Percentiles rank a stretch among this genome's conserved stretches.
Conservation (phyloP, 2,113 vertebrate species). For the Crypturellus undulatus region DNA sequence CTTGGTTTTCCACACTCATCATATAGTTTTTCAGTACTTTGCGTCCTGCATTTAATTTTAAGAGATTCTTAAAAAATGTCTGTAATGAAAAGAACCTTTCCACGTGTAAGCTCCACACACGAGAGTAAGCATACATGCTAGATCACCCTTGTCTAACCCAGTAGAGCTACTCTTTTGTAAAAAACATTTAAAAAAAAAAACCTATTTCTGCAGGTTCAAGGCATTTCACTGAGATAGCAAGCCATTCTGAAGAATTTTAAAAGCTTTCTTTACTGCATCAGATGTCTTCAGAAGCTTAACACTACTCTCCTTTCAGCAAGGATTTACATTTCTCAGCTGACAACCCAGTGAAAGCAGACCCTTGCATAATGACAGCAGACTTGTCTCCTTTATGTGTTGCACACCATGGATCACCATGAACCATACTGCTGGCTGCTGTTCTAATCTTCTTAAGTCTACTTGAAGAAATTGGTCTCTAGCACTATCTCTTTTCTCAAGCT, state of each 20-base stretch:
- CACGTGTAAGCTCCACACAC: neutral
- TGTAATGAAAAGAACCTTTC: neutral
- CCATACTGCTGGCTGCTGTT: neutral
- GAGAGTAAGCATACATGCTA: neutral
- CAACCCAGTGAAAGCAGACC: neutral
- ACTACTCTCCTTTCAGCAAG: neutral
- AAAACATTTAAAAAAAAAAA: neutral
- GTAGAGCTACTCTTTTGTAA: neutral
- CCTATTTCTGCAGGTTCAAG: neutral
- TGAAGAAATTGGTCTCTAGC: neutral
- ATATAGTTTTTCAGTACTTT: neutral
- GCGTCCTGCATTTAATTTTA: neutral
- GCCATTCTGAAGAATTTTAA: neutral
- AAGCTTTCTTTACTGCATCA: neutral
- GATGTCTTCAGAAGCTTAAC: neutral
- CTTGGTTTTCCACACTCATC: neutral
- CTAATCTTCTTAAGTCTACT: neutral
- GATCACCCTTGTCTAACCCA: neutral
- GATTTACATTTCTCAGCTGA: neutral
- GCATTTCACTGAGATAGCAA: neutral
- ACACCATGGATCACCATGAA: accelerated
- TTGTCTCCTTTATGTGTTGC: neutral
- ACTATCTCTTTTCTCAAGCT: neutral
- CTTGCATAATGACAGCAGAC: neutral
- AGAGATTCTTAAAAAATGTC: neutral